Percentiles rank a stretch among this genome's conserved stretches.
phyloP scores from a whole-genome alignment of 1,140 invertebrate genomes.

The Wasmannia auropunctata region DNA sequence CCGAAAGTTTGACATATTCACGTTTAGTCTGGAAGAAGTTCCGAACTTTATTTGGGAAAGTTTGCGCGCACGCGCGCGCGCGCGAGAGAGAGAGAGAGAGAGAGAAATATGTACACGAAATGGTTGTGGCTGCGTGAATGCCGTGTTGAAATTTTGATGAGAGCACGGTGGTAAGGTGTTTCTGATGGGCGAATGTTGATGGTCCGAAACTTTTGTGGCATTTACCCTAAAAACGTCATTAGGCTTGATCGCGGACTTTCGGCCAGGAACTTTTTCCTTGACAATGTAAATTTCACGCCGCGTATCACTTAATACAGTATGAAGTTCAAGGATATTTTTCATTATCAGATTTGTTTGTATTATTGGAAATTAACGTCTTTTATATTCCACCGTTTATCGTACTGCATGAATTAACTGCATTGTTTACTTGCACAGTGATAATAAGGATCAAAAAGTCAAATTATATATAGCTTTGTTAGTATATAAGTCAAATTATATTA shows the following conservation, averaged over 20 bases:
- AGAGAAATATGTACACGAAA: background rate
- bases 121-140: constrained; percentile 2
- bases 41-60: constrained; percentile 48
- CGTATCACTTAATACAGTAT: background rate
- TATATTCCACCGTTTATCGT: background rate
- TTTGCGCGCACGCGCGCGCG: background rate
- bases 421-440: constrained; percentile 6
- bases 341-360: background rate
- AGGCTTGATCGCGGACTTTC: background rate
- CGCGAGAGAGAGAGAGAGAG: too few species aligned
- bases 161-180: background rate
- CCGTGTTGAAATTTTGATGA: constrained; percentile 45
- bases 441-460: constrained; percentile 31
- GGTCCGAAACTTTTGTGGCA: constrained; percentile 20
- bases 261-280: background rate
- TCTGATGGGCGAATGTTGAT: constrained; percentile 8
- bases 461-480: background rate
- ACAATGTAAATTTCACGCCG: background rate
- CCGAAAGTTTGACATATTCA: background rate
- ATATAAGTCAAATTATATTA: constrained; percentile 14
- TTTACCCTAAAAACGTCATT: constrained; percentile 15
- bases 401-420: background rate
- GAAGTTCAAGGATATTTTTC: background rate
- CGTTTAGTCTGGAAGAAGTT: constrained; percentile 4
- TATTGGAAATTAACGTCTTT: background rate